Base-by-base conservation (phyloP, 2,888 invertebrate species). In the Achlya flavicornis region DNA sequence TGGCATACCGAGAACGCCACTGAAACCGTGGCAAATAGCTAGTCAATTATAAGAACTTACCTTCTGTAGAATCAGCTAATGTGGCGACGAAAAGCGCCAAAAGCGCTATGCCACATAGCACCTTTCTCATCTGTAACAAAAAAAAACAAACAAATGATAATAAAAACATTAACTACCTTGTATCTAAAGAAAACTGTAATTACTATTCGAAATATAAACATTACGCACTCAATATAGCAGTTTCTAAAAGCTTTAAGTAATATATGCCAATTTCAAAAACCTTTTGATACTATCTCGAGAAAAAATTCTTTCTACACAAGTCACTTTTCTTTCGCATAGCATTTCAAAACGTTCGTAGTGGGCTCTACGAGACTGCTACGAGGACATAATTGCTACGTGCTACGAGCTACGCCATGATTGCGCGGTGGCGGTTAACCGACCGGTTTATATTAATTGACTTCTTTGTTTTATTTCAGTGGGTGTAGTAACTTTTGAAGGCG, bases 51-150 rank as follows among this genome's bases (percentile, higher is more conserved):
- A 46, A 16, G 41, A 57, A 63, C 80, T 74, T 76, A 92, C 92
- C 92, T 78, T 91, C 89, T 35, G 80, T 79, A 41, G 91, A 84
- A 64, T 90, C 86, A 38, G 88, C 87, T 59, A 84, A 66, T 46
- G 81, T 76, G 32, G 84, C 75, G 64, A 83, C 78, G 41, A 87
- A 75, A 11, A 89, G 83, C 83, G 89, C 86, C 53, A 86, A 69
- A 12, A 92, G 85, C 81, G 88, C 86, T 70, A 86, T 71, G 68
- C 85, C 84, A 75, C 87, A 84, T 66, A 84, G 76, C 67, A 82
- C 84, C 67, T 79, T 82, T 81, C 83, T 88, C 92, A 92, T 92
- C 92, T 92, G 88, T 0, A 87, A 88, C 72, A 79, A 81, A 74
- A 72, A 63, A 67, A 61, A 64, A 43, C 32, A 43, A 53, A 46